Evolutionary conservation across 2,888 invertebrate genomes (phyloP), one percentile per base, ranked within the genome.

Genomic region (Scaptomyza parva): DNA sequence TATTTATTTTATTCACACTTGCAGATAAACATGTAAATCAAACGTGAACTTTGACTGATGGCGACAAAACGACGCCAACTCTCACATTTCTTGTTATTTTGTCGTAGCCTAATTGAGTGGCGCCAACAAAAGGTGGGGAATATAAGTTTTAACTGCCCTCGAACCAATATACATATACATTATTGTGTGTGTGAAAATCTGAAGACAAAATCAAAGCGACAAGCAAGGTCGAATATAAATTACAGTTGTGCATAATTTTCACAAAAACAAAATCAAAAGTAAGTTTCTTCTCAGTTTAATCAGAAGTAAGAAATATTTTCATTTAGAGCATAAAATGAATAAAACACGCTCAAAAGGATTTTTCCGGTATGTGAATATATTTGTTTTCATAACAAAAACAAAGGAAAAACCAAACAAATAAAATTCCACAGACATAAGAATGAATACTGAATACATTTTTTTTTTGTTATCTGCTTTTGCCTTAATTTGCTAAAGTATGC

Each of bases 1-100:
- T n/a, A 58, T 40, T 57, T 52, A 60, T 11, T n/a, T n/a, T n/a
- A 57, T 40, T 62, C 59, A 58, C 62, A 57, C 26, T 72, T 59
- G 58, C 60, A 80, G 70, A 86, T 84, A 83, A 84, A 77, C 88
- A 86, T 86, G 85, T 74, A 86, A 84, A 88, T 86, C 74, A 84
- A 86, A 80, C 65, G 81, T 88, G 88, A 86, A 86, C 81, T 82
- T 79, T 82, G 81, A 82, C 88, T 86, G 87, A 81, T 76, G 81
- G 88, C 79, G 80, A 88, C 88, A 78, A 67, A 55, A 51, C 55
- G 86, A 62, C 88, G 88, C 63, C 79, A 68, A 62, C 37, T 59
- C 51, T 59, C 40, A 9, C 20, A 40, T 14, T 77, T 44, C 48
- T 44, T 52, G 54, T 28, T 17, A 3, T 44, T 51, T 35, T 55